Percentiles rank a stretch among this genome's conserved stretches.
phyloP scores from a whole-genome alignment of 2,113 vertebrate species.

The Ciconia boyciana region DNA sequence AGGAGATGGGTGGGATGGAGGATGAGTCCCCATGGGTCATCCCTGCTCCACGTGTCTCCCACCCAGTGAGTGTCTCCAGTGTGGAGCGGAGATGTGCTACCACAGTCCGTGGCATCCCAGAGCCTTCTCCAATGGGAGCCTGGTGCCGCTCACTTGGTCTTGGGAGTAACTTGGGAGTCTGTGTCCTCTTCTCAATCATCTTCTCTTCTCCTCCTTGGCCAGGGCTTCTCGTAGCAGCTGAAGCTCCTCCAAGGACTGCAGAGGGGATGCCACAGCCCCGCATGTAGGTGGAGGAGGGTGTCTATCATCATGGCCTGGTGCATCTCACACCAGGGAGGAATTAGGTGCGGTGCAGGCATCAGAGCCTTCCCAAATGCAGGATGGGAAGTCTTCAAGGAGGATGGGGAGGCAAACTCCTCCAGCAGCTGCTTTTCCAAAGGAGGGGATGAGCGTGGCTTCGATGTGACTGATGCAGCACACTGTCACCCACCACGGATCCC shows the following conservation, averaged over 20 bases:
- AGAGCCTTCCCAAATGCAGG: neutral
- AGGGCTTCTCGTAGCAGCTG: neutral
- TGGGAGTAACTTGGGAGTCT: neutral
- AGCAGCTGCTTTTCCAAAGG: neutral
- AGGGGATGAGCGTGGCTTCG: neutral
- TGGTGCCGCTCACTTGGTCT: neutral
- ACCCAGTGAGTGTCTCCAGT: rapidly evolving
- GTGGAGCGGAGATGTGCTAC: too few relatives aligned
- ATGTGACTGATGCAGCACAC: neutral
- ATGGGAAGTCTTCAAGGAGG: neutral
- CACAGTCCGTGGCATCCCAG: neutral
- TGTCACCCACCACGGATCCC: rapidly evolving
- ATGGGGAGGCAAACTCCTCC: neutral
- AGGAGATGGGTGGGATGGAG: neutral
- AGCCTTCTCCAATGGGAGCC: neutral
- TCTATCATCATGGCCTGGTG: neutral
- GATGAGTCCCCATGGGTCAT: neutral
- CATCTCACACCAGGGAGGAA: neutral
- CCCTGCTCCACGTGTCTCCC: neutral
- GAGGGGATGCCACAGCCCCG: neutral
- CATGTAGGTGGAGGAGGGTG: rapidly evolving
- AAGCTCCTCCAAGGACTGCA: neutral
- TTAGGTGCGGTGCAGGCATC: neutral
- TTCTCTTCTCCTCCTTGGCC: neutral
- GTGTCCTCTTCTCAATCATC: neutral